Evolutionary conservation across 2,113 vertebrate genomes (phyloP), one percentile per base, ranked within the genome.

Genomic region (Aplodontia rufa): DNA sequence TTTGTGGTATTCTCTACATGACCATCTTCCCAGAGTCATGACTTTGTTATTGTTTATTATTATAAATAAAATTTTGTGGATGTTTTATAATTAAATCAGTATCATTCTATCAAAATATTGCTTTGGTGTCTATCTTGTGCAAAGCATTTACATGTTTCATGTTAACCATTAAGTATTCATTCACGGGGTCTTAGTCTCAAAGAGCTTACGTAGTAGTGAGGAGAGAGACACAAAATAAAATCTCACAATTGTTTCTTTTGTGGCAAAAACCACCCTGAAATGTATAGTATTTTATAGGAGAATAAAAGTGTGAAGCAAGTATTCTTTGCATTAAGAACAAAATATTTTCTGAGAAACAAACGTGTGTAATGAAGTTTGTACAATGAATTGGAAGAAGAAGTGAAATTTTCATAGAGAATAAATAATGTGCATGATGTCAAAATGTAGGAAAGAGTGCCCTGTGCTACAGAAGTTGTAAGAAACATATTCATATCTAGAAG

Each of bases 101-200:
- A 71, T 47, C 6, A 71, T 75, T 78, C 12, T 62, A 47, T 64
- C 68, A 87, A 90, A 83, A 76, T 71, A 91, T 53, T 8, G 64
- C 78, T 91, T 62, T 22, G 58, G 30, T 45, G 9, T 37, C 35
- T 71, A 26, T 9, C 28, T 64, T 69, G 19, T 82, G 14, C 30
- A 64, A 62, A 5, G 35, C 82, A 14, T 32, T 45, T 83, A 30
- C 30, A 13, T 53, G 26, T 71, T 71, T 87, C 32, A 60, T 16
- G 32, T 20, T 40, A 86, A 75, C 6, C 8, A 40, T 35, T 42
- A 8, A 12, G 1, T 90, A 42, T 45, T 90, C 53, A 51, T 49
- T 49, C 37, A 7, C 1, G 11, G 68, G 13, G 19, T 20, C 1
- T 2, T 0, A 62, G 62, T 19, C 9, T 51, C 5, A 30, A 60